These are phyloP conservation scores for Eurytoma californica DNA, from an alignment of 2,888 invertebrate species.

Conservation along the genomic window DNA sequence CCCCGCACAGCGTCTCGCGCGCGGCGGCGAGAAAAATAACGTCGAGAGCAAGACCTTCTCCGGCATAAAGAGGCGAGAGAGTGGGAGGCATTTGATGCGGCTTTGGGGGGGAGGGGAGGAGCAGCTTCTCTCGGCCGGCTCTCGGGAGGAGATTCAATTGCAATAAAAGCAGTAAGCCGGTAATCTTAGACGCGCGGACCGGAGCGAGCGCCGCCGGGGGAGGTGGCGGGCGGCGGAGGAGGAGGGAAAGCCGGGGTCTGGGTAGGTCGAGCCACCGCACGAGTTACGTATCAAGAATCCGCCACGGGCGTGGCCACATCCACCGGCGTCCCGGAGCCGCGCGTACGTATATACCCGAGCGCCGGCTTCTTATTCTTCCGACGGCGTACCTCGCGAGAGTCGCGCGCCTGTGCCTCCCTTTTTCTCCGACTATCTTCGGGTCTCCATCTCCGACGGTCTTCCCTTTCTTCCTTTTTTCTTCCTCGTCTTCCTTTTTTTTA, in stretches of 20 bases:
- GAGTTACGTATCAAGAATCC: slow-evolving; percentile 75
- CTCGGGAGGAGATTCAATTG: slow-evolving; percentile 70
- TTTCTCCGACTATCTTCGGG: slow-evolving; percentile 44
- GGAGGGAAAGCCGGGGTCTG: slow-evolving; percentile 66
- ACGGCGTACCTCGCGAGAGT: neutral
- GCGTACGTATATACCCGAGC: slow-evolving; percentile 65
- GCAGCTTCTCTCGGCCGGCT: slow-evolving; percentile 38
- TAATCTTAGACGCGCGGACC: slow-evolving; percentile 66
- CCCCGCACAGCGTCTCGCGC: neutral
- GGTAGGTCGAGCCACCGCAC: slow-evolving; percentile 75
- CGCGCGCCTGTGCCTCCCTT: neutral
- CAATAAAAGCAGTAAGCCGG: slow-evolving; percentile 71
- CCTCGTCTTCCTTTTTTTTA: neutral
- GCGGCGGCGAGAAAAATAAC: slow-evolving; percentile 37
- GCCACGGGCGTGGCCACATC: slow-evolving; percentile 75
- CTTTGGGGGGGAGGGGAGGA: slow-evolving; percentile 20
- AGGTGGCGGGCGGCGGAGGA: slow-evolving; percentile 54
- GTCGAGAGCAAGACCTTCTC: slow-evolving; percentile 16
- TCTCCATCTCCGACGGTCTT: slow-evolving; percentile 54
- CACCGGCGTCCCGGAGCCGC: slow-evolving; percentile 7
- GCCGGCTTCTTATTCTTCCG: slow-evolving; percentile 64
- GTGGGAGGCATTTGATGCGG: slow-evolving; percentile 46
- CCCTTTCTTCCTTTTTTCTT: slow-evolving; percentile 32
- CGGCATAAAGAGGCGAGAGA: neutral
- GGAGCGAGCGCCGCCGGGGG: slow-evolving; percentile 48